Base-by-base conservation (phyloP, 2,888 invertebrate species). In the Drosophila robusta region DNA sequence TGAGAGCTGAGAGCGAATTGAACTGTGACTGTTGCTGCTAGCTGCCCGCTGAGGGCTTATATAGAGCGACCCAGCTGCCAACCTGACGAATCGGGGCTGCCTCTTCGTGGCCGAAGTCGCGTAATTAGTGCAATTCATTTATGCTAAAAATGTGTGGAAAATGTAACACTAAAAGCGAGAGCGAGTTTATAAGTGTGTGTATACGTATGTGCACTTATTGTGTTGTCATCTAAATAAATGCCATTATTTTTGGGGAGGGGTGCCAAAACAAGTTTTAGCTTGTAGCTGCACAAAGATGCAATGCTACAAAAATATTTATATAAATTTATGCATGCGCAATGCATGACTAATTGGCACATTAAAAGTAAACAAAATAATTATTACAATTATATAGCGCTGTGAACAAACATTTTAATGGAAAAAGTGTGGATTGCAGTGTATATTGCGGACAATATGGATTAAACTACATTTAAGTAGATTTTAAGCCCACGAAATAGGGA, bases 61-160 rank as follows among this genome's bases (percentile, higher is more conserved):
- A 83, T 84, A 89, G 85, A 71, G 60, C 69, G 61, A 61, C 18
- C 50, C 51, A 36, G 16, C n/a, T 38, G 6, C 14, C 24, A 34
- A 58, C 38, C 45, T 46, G 42, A 57, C 75, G 64, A 75, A 47
- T 49, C 55, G 64, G 32, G 46, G 45, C 54, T 34, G 29, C 36
- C 41, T 74, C 74, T 60, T 73, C 79, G 75, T 68, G 56, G 49
- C 60, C 69, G 55, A 74, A 63, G 46, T 61, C 60, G 78, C 61
- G 87, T 78, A 84, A 83, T 83, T 87, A 89, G 89, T 84, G 74
- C 83, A 83, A 87, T 82, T 88, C 89, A 88, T 51, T 69, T 72
- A 67, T 87, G 83, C 84, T 89, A 80, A 89, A 71, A 62, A 41
- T 67, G 75, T 69, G 70, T 72, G 65, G 66, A 74, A 80, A 80